A percentile compares a stretch with the other conserved stretches of the same genome.
Conservation (phyloP, 1,140 invertebrate species). For the Drosophila saltans region DNA sequence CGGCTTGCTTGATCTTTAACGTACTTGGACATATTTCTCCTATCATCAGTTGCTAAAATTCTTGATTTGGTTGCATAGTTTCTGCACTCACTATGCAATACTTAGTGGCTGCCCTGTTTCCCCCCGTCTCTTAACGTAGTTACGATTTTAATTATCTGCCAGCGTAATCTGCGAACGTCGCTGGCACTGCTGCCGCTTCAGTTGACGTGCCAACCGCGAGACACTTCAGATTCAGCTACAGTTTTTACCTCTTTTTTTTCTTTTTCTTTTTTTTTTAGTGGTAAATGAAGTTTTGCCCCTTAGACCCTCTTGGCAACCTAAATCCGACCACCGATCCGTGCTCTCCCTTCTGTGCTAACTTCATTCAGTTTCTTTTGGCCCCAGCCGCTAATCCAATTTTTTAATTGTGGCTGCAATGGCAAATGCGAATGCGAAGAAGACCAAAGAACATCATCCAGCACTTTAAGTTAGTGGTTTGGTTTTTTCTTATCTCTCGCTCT, state of each 20-base stretch:
- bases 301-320: too few relatives aligned
- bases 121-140: constrained; percentile 60
- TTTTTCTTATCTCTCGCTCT: background rate
- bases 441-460: constrained; percentile 54
- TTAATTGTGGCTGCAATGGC: constrained; percentile 61
- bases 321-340: too few relatives aligned
- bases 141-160: constrained; percentile 79
- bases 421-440: constrained; percentile 33
- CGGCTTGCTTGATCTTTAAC: too few relatives aligned
- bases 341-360: background rate
- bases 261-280: constrained; percentile 14
- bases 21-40: too few relatives aligned
- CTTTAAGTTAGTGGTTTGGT: constrained; percentile 49
- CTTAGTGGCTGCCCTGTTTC: constrained; percentile 3
- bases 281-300: constrained; percentile 1
- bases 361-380: constrained; percentile 29
- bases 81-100: constrained; percentile 24
- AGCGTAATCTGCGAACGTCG: constrained; percentile 65
- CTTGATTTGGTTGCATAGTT: constrained; percentile 2
- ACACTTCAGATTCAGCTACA: constrained; percentile 57
- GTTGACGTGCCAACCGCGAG: constrained; percentile 66
- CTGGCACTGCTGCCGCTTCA: constrained; percentile 29
- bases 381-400: constrained; percentile 74
- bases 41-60: too few relatives aligned
- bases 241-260: constrained; percentile 29